Conservation (phyloP, 2,797 vertebrate genomes). For the Pitangus sulphuratus region DNA sequence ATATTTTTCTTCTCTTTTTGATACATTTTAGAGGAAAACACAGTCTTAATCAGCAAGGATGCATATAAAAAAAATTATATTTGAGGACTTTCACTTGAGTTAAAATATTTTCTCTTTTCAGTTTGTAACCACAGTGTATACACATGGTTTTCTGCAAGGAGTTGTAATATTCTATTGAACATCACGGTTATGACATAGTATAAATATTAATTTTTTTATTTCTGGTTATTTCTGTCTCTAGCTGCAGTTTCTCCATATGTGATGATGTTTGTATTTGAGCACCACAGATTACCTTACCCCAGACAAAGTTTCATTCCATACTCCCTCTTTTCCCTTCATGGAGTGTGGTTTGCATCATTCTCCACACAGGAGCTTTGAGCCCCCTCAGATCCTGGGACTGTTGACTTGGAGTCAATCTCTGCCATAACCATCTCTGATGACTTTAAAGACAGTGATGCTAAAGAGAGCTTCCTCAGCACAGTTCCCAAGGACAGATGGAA, state of each 20-base stretch:
- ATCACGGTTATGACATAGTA: background rate
- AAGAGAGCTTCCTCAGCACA: background rate
- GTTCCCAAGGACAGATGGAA: background rate
- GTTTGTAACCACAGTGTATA: background rate
- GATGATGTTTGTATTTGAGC: background rate
- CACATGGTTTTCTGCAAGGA: background rate
- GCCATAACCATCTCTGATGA: background rate
- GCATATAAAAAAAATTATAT: background rate
- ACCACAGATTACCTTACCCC: too few relatives aligned
- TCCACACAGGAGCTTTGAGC: background rate
- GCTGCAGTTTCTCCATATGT: background rate
- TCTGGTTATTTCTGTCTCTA: background rate
- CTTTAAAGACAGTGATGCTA: background rate
- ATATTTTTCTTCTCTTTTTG: background rate
- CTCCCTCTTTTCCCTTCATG: background rate
- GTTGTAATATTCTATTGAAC: background rate
- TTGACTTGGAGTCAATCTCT: background rate
- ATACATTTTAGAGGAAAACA: background rate
- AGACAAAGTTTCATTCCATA: background rate
- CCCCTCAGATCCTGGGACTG: background rate
- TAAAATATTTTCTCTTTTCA: background rate
- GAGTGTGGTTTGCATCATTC: accelerated
- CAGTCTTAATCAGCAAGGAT: background rate
- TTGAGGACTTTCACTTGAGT: background rate
- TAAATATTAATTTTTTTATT: background rate